A percentile compares a stretch with the other conserved stretches of the same genome.
phyloP scores from a whole-genome alignment of 2,113 vertebrate species.

The cat (Felis catus) region F.catus_Fca126_mat1.0 CM031416.1:108006001-108006500 shows the following conservation, averaged over 20 bases:
- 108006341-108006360: not conserved
- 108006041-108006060: not conserved
- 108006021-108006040: not conserved
- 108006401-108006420: not conserved
- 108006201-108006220: not conserved
- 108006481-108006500: not conserved
- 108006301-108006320: not conserved
- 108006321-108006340: not conserved
- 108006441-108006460: not conserved
- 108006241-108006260: not conserved
- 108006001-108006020: not conserved
- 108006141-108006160: not conserved
- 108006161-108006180: not conserved
- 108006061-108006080: not conserved
- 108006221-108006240: not conserved
- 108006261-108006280: not conserved
- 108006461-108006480: not conserved
- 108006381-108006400: not conserved
- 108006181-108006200: not conserved
- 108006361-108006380: not conserved
- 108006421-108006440: not conserved
- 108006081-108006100: not conserved
- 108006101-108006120: not conserved
- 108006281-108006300: not conserved
- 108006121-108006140: not conserved